Conservation (phyloP, 2,888 invertebrate species). For the Meganola albula region DNA sequence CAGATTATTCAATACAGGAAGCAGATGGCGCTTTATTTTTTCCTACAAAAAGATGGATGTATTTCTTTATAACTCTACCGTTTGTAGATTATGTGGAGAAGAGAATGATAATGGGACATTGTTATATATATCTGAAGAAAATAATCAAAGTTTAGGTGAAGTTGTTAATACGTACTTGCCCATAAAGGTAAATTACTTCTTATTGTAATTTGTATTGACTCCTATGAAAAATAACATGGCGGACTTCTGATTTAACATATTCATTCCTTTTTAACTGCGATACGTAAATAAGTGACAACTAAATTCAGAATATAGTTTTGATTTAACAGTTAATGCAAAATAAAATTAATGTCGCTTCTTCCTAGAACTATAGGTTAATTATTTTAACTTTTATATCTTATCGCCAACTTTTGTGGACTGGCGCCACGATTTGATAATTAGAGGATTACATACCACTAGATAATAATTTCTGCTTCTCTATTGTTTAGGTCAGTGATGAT, state of each 20-base stretch:
- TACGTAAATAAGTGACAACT: too few species aligned
- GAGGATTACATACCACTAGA: not conserved
- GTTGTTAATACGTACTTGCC: slow-evolving; percentile 86
- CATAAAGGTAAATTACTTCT: slow-evolving; percentile 78
- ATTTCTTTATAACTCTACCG: slow-evolving; percentile 80
- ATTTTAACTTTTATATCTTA: too few species aligned
- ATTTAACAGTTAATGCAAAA: too few species aligned
- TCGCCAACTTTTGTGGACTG: too few species aligned
- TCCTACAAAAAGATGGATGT: slow-evolving; percentile 64
- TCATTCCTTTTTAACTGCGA: too few species aligned
- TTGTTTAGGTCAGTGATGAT: slow-evolving; percentile 82
- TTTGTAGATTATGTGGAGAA: slow-evolving; percentile 87
- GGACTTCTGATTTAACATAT: too few species aligned
- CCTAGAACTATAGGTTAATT: slow-evolving; percentile 7
- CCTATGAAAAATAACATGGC: slow-evolving; percentile 56
- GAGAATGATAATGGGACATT: slow-evolving; percentile 83
- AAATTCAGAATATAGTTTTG: too few species aligned
- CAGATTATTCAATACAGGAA: slow-evolving; percentile 36
- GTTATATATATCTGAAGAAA: slow-evolving; percentile 78
- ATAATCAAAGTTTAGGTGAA: slow-evolving; percentile 79
- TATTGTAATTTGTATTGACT: slow-evolving; percentile 71
- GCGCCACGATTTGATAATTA: slow-evolving; percentile 17
- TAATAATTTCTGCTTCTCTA: not conserved
- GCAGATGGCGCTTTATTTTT: slow-evolving; percentile 56
- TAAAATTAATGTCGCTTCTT: too few species aligned